Percentiles rank a stretch among this genome's conserved stretches.
Evolutionary conservation across 2,888 invertebrate species (phyloP).

Genomic region (Xanthostigma xanthostigma): DNA sequence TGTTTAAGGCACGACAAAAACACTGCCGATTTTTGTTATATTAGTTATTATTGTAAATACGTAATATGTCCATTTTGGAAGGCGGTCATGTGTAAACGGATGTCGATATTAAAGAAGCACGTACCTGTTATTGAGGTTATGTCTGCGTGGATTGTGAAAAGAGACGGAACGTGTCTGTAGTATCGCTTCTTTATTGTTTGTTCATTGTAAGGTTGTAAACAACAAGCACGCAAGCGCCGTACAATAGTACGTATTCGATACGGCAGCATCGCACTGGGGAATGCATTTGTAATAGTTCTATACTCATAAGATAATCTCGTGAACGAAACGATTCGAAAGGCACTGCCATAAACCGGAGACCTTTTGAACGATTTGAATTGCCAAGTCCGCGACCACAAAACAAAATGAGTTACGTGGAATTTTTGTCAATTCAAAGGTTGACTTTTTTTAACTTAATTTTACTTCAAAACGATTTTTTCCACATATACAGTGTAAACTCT

Average conservation of each 20-base stretch:
- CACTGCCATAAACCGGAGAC: too few species aligned
- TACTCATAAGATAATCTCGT: too few species aligned
- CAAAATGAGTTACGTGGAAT: too few species aligned
- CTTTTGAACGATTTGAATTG: too few species aligned
- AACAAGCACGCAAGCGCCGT: conserved; percentile 31
- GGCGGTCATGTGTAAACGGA: conserved; percentile 3
- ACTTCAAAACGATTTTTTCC: too few species aligned
- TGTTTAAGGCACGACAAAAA: not conserved
- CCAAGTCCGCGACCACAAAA: too few species aligned
- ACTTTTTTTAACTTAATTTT: too few species aligned
- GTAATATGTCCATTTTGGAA: conserved; percentile 3
- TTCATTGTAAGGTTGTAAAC: conserved; percentile 29
- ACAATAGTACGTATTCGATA: conserved; percentile 26
- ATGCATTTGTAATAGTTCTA: not conserved
- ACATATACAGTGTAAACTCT: too few species aligned
- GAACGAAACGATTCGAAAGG: too few species aligned
- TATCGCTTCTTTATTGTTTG: conserved; percentile 4
- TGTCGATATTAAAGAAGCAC: conserved; percentile 5
- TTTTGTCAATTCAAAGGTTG: too few species aligned
- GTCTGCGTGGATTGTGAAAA: conserved; percentile 8
- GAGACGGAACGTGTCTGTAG: conserved; percentile 8
- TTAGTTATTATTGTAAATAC: not conserved
- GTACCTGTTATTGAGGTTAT: conserved; percentile 6
- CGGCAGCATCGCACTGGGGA: conserved; percentile 15
- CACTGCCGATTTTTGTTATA: too few species aligned